A percentile compares a stretch with the other conserved stretches of the same genome.
These are phyloP conservation scores for Heliocidaris erythrogramma DNA, from an alignment of 35 echinoderm and acorn worm genomes.

Conservation along the genomic window DNA sequence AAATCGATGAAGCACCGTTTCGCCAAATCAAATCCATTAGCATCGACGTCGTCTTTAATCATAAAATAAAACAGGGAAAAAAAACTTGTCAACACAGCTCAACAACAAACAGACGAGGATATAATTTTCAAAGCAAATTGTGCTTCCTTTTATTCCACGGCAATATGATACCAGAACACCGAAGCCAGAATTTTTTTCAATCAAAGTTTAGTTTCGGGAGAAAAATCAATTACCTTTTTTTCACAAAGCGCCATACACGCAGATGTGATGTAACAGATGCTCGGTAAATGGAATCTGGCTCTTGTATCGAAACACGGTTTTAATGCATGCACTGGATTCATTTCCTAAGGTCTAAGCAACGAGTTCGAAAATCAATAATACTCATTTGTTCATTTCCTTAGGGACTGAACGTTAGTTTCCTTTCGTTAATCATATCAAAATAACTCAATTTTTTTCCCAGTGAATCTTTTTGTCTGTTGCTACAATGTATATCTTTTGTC, in stretches of 20 bases:
- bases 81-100: background rate
- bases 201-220: background rate
- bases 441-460: background rate
- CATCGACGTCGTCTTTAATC: background rate
- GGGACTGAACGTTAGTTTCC: background rate
- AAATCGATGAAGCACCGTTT: background rate
- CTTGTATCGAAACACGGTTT: background rate
- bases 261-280: background rate
- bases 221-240: conserved; percentile 4
- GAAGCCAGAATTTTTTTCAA: background rate
- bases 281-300: background rate
- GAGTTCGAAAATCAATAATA: background rate
- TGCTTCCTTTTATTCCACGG: background rate
- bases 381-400: background rate
- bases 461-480: background rate
- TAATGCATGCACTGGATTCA: background rate
- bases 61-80: background rate
- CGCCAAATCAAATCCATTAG: background rate
- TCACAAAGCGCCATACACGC: background rate
- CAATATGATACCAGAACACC: background rate
- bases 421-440: background rate
- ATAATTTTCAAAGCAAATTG: background rate
- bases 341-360: background rate
- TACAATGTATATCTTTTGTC: too few relatives aligned
- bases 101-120: background rate